phyloP scores from a whole-genome alignment of 2,797 vertebrate genomes.

The Fratercula arctica region DNA sequence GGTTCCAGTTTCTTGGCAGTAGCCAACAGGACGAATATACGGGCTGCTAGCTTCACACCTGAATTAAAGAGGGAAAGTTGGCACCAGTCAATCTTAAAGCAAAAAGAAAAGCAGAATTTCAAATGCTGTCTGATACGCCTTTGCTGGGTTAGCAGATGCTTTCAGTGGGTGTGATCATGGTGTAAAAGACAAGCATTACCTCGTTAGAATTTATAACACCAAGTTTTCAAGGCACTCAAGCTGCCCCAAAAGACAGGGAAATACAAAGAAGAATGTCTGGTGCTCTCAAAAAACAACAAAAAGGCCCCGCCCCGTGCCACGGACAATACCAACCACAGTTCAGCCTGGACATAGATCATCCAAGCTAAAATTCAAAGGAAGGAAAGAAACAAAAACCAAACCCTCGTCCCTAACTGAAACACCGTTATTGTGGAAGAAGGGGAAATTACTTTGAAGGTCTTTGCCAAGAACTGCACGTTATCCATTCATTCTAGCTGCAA shows the following conservation, averaged over 20 bases:
- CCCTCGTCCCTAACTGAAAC: neutral
- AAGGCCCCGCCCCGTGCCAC: accelerated
- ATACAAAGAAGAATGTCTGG: neutral
- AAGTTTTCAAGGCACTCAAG: neutral
- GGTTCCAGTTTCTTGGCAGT: slow-evolving; percentile 85
- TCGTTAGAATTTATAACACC: neutral
- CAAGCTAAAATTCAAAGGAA: neutral
- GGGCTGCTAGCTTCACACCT: slow-evolving; percentile 92
- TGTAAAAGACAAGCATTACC: neutral
- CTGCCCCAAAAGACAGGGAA: neutral
- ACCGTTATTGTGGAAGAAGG: neutral
- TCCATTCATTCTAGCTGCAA: neutral
- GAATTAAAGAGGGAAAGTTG: slow-evolving; percentile 34
- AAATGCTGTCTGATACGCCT: neutral
- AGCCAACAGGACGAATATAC: slow-evolving; percentile 87
- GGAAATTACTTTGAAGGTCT: neutral
- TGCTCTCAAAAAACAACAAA: neutral
- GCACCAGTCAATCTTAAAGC: slow-evolving; percentile 15
- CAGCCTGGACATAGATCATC: neutral
- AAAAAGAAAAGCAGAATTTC: slow-evolving; percentile 21
- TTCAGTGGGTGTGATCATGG: neutral
- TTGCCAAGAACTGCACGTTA: neutral
- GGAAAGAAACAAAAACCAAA: neutral
- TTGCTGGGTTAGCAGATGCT: slow-evolving; percentile 36
- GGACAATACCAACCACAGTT: neutral